These are phyloP conservation scores for Tricholaema leucomelas DNA, from an alignment of 2,113 vertebrate species.

Conservation along the genomic window DNA sequence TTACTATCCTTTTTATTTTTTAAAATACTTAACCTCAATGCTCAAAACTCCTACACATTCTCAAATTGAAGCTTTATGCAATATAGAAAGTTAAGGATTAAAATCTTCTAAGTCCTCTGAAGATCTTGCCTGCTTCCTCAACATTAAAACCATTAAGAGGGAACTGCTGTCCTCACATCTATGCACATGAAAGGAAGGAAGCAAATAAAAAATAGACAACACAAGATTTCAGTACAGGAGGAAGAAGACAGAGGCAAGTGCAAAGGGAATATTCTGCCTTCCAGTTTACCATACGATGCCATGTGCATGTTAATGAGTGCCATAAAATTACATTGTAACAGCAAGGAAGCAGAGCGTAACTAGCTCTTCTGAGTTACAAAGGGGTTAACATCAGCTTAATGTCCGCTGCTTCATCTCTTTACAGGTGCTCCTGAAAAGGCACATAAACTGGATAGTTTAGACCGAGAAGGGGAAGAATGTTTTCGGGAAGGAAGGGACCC, in stretches of 20 bases:
- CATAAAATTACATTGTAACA: not conserved
- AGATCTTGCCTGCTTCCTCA: not conserved
- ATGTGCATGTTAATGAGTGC: not conserved
- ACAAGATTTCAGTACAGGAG: not conserved
- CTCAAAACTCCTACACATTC: not conserved
- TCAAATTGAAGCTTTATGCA: not conserved
- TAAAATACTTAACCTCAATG: not conserved
- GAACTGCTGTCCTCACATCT: not conserved
- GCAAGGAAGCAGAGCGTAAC: not conserved
- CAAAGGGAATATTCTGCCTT: not conserved
- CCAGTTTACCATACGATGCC: not conserved
- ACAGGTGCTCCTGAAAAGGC: constrained; percentile 36
- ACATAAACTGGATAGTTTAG: not conserved
- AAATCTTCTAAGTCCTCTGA: not conserved
- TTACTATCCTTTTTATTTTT: not conserved
- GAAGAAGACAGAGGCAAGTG: not conserved
- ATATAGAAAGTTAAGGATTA: not conserved
- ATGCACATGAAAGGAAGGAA: not conserved
- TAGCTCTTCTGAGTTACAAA: not conserved
- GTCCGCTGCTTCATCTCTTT: not conserved
- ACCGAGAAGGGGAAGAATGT: constrained; percentile 1
- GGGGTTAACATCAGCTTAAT: not conserved
- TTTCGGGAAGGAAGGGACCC: constrained; percentile 41
- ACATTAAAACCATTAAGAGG: not conserved
- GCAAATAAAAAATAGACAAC: not conserved